phyloP scores from a whole-genome alignment of 2,113 vertebrate genomes.

The Irena cyanogastra region DNA sequence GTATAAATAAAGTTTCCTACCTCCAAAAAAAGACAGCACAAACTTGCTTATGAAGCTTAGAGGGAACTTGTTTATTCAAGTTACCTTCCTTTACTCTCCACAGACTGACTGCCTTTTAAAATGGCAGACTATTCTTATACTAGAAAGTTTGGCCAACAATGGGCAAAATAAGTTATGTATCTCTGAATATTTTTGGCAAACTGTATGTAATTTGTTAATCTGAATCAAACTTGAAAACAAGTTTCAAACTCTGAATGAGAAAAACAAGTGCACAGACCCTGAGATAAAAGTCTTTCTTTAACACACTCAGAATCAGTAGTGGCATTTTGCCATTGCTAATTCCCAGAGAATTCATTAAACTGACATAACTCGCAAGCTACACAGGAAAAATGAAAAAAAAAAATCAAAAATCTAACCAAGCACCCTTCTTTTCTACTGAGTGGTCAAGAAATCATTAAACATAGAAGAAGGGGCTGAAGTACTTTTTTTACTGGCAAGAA shows the following conservation, averaged over 20 bases:
- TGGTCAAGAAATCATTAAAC: background rate
- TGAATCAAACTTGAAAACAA: background rate
- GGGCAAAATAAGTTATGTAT: background rate
- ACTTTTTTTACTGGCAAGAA: background rate
- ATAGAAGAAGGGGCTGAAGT: background rate
- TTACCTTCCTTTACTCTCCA: background rate
- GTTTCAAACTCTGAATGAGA: background rate
- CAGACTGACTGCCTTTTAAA: background rate
- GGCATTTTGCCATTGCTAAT: background rate
- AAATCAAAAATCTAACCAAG: background rate
- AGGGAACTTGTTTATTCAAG: background rate
- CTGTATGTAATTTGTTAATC: background rate
- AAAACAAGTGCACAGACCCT: background rate
- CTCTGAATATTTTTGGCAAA: background rate
- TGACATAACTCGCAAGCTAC: background rate
- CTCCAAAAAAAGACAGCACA: background rate
- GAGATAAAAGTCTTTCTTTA: background rate
- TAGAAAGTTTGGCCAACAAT: background rate
- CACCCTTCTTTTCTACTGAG: background rate
- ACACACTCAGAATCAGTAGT: background rate
- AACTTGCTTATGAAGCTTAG: background rate
- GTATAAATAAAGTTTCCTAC: background rate
- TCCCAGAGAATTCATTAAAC: background rate
- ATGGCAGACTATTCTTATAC: background rate
- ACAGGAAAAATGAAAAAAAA: accelerated